Percentiles rank a stretch among this genome's conserved stretches.
Evolutionary conservation across 1,140 invertebrate species (phyloP).

Genomic region (Chironomus striatipennis): DNA sequence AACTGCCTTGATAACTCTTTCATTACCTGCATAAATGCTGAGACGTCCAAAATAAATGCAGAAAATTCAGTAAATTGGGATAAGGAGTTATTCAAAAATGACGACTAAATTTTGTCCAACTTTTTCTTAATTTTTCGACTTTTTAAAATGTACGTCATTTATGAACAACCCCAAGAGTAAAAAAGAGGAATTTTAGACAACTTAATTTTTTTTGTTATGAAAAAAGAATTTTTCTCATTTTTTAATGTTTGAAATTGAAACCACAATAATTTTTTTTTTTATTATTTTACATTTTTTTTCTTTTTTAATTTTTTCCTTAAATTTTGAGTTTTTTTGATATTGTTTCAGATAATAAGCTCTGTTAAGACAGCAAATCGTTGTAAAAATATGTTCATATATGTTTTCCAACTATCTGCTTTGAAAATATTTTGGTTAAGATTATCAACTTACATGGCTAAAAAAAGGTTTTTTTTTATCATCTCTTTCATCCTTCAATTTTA

Average conservation of each 20-base stretch:
- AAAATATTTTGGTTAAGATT: conserved; percentile 14
- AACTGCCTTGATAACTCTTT: too few species aligned
- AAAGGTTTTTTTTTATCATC: neutral
- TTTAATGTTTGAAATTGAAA: neutral
- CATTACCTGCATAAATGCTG: too few species aligned
- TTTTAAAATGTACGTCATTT: too few species aligned
- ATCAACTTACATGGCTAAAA: neutral
- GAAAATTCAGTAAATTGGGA: too few species aligned
- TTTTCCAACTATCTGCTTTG: neutral
- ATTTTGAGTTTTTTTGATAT: neutral
- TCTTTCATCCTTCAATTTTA: neutral
- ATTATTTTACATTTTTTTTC: neutral
- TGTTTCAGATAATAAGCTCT: conserved; percentile 8
- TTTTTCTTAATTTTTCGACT: too few species aligned
- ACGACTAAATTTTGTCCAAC: too few species aligned
- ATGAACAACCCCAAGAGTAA: too few species aligned
- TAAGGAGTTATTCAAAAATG: too few species aligned
- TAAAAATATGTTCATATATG: neutral
- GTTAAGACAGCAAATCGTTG: conserved; percentile 3
- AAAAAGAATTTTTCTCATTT: too few species aligned
- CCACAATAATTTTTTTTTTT: conserved; percentile 1
- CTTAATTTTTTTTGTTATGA: too few species aligned
- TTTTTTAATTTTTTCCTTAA: neutral
- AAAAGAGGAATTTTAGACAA: too few species aligned
- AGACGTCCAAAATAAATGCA: too few species aligned